Evolutionary conservation across 2,888 invertebrate species (phyloP), one percentile per base, ranked within the genome.

Genomic region (Phaonia tiefii): DNA sequence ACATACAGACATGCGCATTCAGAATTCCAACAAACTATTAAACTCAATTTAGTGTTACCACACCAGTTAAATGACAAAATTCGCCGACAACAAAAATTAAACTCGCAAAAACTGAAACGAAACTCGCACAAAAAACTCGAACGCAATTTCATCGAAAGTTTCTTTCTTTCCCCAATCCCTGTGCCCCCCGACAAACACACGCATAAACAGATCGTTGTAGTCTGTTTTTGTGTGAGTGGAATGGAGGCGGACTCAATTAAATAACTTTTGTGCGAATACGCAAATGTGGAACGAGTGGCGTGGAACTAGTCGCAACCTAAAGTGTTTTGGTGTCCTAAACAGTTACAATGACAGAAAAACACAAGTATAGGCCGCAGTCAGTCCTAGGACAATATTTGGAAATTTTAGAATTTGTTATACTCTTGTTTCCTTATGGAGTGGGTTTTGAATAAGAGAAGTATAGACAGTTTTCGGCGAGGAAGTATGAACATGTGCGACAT

Each of bases 231-330:
- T 17, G 42, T n/a, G 26, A 39, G 10, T 65, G 63, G 69, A 60
- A 71, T 39, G 76, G 51, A 72, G 80, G 81, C 75, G 79, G 83
- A 83, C 83, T 83, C 80, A 81, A 83, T 81, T 80, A 79, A 81
- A 81, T 75, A 81, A 83, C 79, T 81, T 83, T 79, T 81, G 44
- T 73, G 75, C 73, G 75, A 78, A 80, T 78, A 75, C 66, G 67
- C 70, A 74, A 42, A 58, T 46, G 31, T 8, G 17, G 13, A 11
- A 39, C 20, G 5, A 54, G 31, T 78, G 11, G 63, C 31, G 46
- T 74, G n/a, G n/a, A n/a, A n/a, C n/a, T n/a, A n/a, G n/a, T n/a
- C n/a, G n/a, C n/a, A n/a, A n/a, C n/a, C n/a, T n/a, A n/a, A n/a
- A n/a, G n/a, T n/a, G n/a, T n/a, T n/a, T n/a, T n/a, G n/a, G n/a